Percentiles rank a stretch among this genome's conserved stretches.
Conservation (phyloP, 2,888 invertebrate species). For the Bedellia somnulentella region DNA sequence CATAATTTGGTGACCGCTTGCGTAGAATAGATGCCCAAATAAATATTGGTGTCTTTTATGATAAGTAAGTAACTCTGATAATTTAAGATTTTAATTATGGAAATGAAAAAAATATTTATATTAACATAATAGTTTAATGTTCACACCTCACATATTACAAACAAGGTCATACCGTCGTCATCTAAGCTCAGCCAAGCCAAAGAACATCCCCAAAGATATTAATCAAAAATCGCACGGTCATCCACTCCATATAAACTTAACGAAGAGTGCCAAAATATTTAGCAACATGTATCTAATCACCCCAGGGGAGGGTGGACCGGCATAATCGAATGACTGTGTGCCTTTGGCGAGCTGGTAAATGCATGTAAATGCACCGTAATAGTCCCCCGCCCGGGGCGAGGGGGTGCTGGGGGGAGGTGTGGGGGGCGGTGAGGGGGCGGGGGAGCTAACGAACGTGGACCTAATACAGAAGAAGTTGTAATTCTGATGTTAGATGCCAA, state of each 20-base stretch:
- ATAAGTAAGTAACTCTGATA: too few species aligned
- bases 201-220: too few species aligned
- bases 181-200: too few species aligned
- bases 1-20: too few species aligned
- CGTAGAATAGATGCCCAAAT: too few species aligned
- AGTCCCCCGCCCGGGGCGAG: conserved; percentile 11
- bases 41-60: too few species aligned
- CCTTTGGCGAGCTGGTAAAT: conserved; percentile 9
- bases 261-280: too few species aligned
- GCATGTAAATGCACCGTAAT: conserved; percentile 31
- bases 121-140: too few species aligned
- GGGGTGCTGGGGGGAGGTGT: background rate
- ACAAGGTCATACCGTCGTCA: too few species aligned
- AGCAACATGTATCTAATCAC: conserved; percentile 1
- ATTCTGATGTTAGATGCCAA: background rate
- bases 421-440: background rate
- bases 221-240: background rate
- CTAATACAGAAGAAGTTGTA: conserved; percentile 7
- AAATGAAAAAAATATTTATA: too few species aligned
- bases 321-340: conserved; percentile 20
- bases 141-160: too few species aligned
- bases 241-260: background rate
- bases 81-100: too few species aligned
- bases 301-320: conserved; percentile 4
- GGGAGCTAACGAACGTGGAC: conserved; percentile 8